These are phyloP conservation scores for Lacerta bilineata DNA, from an alignment of 2,797 vertebrate genomes.

Conservation along the genomic window DNA sequence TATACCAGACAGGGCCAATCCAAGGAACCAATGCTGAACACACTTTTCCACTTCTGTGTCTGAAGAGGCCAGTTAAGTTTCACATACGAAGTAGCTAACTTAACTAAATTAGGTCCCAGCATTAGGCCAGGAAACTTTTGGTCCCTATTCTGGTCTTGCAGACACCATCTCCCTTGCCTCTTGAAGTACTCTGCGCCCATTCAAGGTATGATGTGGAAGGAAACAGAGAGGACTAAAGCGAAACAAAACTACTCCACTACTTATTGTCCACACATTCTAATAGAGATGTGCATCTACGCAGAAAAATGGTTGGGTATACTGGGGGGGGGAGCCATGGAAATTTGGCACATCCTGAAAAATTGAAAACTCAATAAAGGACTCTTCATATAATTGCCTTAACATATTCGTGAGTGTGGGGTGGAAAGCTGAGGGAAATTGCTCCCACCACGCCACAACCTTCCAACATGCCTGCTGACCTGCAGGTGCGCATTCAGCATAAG, in stretches of 20 bases:
- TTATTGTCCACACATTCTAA: not conserved
- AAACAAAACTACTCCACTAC: not conserved
- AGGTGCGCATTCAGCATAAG: no score
- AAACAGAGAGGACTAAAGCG: no score
- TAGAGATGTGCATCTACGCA: no score
- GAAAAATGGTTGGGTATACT: no score
- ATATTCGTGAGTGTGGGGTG: not conserved
- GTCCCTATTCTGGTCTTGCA: not conserved
- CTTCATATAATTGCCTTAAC: not conserved
- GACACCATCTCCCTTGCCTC: not conserved
- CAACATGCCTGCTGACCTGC: not conserved
- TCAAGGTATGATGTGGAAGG: not conserved
- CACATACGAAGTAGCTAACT: no score
- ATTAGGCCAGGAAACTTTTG: not conserved
- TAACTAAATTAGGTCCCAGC: no score
- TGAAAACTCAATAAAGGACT: not conserved
- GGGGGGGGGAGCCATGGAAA: no score
- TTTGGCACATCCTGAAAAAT: no score
- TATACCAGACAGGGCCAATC: not conserved
- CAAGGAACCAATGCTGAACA: not conserved
- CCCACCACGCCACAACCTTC: not conserved
- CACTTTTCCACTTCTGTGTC: not conserved
- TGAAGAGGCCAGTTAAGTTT: no score
- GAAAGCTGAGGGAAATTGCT: not conserved
- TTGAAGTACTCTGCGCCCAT: not conserved